Evolutionary conservation across 2,797 vertebrate genomes (phyloP).

Genomic region (Setipinna tenuifilis): DNA sequence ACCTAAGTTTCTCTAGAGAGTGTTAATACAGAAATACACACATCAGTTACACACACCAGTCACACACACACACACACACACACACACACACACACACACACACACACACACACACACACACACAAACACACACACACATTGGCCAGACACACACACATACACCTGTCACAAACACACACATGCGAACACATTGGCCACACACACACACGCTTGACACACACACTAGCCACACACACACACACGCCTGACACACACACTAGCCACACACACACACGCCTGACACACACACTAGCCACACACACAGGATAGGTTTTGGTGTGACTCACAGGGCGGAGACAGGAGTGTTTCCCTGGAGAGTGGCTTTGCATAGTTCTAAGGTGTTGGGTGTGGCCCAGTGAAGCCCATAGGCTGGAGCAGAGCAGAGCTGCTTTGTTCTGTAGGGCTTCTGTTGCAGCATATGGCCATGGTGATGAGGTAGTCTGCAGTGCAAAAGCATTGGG

Average conservation of each 20-base stretch:
- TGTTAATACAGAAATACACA: background rate
- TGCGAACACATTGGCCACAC: too few species aligned
- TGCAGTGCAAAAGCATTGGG: too few species aligned
- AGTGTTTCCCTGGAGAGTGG: background rate
- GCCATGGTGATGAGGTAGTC: too few species aligned
- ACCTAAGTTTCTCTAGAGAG: background rate
- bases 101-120: conserved; percentile 2
- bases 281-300: too few species aligned
- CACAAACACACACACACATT: background rate
- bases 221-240: too few species aligned
- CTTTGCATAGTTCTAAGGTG: background rate
- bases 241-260: too few species aligned
- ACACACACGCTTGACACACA: background rate
- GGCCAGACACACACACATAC: too few species aligned
- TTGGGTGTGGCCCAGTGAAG: background rate
- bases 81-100: conserved; percentile 12
- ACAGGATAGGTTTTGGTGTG: background rate
- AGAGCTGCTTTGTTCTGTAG: background rate
- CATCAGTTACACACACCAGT: background rate
- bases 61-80: background rate
- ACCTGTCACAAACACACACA: background rate
- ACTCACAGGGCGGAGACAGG: background rate
- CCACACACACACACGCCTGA: too few species aligned
- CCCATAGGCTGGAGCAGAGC: background rate
- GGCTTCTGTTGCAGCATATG: background rate